A percentile compares a stretch with the other conserved stretches of the same genome.
Evolutionary conservation across 2,113 vertebrate species (phyloP).

Genomic region (Anguilla rostrata): DNA sequence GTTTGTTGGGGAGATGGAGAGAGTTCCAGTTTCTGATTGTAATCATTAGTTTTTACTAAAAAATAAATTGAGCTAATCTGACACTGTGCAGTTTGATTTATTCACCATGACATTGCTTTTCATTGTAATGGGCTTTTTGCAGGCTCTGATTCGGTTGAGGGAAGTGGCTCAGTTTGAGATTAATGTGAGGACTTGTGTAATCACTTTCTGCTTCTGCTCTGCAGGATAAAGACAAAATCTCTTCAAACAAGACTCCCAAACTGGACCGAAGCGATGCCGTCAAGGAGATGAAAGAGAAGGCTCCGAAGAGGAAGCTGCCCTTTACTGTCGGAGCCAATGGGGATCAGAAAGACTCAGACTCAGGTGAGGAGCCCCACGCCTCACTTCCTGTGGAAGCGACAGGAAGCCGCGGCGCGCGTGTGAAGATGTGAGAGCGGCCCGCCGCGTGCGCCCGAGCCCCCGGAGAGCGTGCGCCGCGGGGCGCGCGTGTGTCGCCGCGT

Average conservation of each 20-base stretch:
- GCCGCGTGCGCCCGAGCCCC: conserved; percentile 22
- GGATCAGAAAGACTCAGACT: conserved; percentile 98
- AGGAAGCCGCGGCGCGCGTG: conserved; percentile 33
- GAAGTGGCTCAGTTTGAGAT: not conserved
- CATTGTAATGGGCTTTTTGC: not conserved
- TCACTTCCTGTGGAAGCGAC: not conserved
- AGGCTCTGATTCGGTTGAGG: not conserved
- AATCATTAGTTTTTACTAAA: not conserved
- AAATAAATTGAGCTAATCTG: not conserved
- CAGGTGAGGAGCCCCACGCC: conserved; percentile 73
- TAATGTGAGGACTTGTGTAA: not conserved
- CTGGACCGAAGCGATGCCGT: conserved; percentile 94
- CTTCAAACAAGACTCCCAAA: conserved; percentile 98
- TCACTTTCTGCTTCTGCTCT: conserved; percentile 41
- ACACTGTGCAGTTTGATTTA: not conserved
- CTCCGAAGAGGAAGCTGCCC: conserved; percentile 93
- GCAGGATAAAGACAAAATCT: conserved; percentile 98
- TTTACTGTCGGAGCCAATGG: conserved; percentile 97
- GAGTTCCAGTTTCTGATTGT: not conserved
- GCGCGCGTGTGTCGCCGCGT: conserved; percentile 26
- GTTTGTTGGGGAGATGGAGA: not conserved
- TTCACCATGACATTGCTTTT: not conserved
- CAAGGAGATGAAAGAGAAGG: conserved; percentile 98
- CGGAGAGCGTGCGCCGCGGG: not conserved
- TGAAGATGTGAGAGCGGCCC: conserved; percentile 31